Evolutionary conservation across 2,888 invertebrate genomes (phyloP).

Genomic region (Lasioglossum vierecki): DNA sequence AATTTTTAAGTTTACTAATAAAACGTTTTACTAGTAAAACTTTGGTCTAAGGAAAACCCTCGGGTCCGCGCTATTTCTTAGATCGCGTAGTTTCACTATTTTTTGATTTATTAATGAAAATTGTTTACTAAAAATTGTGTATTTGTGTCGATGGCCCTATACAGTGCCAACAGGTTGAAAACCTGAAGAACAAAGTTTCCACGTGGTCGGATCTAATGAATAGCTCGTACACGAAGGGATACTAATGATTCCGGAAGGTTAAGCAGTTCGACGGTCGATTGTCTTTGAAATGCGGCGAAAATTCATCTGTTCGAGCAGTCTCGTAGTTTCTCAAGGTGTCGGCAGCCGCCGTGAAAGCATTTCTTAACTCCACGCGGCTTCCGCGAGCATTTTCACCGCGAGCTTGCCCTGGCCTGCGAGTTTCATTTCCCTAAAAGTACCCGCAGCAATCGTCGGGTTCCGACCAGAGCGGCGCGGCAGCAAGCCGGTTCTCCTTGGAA

Average conservation of each 20-base stretch:
- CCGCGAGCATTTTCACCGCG: constrained; percentile 47
- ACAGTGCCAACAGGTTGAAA: not conserved
- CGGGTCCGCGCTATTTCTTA: too few species aligned
- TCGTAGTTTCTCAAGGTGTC: constrained; percentile 49
- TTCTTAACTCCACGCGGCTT: constrained; percentile 49
- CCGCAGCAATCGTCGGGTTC: constrained; percentile 61
- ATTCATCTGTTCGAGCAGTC: constrained; percentile 39
- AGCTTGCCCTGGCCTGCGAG: constrained; percentile 43
- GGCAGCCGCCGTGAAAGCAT: constrained; percentile 38
- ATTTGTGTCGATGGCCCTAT: not conserved
- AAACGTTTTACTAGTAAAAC: too few species aligned
- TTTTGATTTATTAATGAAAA: too few species aligned
- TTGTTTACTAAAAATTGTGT: not conserved
- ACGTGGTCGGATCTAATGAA: not conserved
- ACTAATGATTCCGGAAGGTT: constrained; percentile 22
- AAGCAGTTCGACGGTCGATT: constrained; percentile 37
- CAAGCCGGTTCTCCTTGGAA: constrained; percentile 44
- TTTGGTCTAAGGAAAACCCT: too few species aligned
- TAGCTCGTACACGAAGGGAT: not conserved
- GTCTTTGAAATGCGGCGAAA: constrained; percentile 44
- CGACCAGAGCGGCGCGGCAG: constrained; percentile 24
- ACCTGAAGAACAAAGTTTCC: not conserved
- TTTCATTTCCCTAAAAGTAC: constrained; percentile 74
- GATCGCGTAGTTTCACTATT: too few species aligned
- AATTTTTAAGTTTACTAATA: too few species aligned